Evolutionary conservation across 1,140 invertebrate species (phyloP).

Genomic region (Magallana ariakensis): DNA sequence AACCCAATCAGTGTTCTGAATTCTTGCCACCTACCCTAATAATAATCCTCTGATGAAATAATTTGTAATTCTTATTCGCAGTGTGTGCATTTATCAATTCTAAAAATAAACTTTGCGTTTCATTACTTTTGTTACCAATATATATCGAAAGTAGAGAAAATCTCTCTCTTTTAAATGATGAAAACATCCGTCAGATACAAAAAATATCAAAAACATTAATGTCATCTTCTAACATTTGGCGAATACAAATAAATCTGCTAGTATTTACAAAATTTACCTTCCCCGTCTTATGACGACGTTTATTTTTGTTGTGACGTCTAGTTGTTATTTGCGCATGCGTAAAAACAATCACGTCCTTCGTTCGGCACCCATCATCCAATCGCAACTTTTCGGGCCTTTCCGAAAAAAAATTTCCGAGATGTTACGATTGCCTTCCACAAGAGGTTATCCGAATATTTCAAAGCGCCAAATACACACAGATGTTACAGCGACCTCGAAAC

Average conservation of each 20-base stretch:
- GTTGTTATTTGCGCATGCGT: not conserved
- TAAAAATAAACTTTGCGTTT: conserved; percentile 12
- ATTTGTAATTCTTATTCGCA: too few species aligned
- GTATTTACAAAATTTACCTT: conserved; percentile 5
- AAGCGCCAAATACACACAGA: conserved; percentile 4
- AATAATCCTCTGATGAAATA: too few species aligned
- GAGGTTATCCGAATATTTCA: not conserved
- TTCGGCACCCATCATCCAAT: too few species aligned
- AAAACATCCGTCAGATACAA: not conserved
- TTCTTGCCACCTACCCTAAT: too few species aligned
- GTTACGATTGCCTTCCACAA: too few species aligned
- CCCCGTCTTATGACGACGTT: conserved; percentile 23
- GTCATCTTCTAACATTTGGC: not conserved
- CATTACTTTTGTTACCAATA: too few species aligned
- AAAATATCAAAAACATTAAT: conserved; percentile 5
- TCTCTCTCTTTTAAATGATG: too few species aligned
- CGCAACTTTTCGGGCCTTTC: too few species aligned
- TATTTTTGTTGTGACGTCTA: conserved; percentile 18
- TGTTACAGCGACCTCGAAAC: conserved; percentile 29
- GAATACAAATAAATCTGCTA: not conserved
- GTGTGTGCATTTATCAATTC: not conserved
- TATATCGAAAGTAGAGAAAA: too few species aligned
- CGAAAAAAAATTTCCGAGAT: too few species aligned
- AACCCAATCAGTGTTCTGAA: too few species aligned
- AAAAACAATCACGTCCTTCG: not conserved